Evolutionary conservation across 2,797 vertebrate genomes (phyloP), one percentile per base, ranked within the genome.

Genomic region (Prionace glauca): DNA sequence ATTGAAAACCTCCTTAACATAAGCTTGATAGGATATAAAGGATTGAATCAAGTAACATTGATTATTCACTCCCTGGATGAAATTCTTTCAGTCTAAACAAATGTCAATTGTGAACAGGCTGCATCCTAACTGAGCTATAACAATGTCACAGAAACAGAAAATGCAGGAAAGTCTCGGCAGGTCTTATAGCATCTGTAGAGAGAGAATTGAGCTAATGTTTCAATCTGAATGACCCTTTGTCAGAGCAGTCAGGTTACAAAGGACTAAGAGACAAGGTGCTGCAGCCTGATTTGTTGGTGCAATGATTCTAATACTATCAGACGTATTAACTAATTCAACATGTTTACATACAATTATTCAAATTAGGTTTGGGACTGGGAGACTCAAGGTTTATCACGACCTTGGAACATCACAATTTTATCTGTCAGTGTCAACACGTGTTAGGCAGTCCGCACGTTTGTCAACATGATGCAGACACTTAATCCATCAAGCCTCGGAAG

Each of bases 281-380:
- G 10, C 60, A 50, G 36, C 41, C 22, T 72, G 11, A 41, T 36
- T 20, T 94, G 69, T 72, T 94, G 32, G 69, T 72, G 14, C 26
- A 50, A 94, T 94, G 92, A 94, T 29, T 94, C 45, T 72, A 72
- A 71, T 72, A 22, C 92, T 26, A 72, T 74, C 67, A 72, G 92
- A 94, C 92, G 72, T 41, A 94, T 94, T 94, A 94, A 72, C 69
- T 94, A 94, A 94, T 71, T 74, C 92, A 71, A 94, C 92, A 94
- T 50, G n/a, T 50, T 50, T 94, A 41, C 92, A 94, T 74, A 41
- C 65, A 94, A 94, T 94, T 94, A 94, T 94, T 94, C 93, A 94
- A 94, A 94, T 94, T 74, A 94, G 93, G 45, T 16, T 74, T 94
- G 36, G 69, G 41, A 72, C 41, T 16, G 71, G 8, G 91, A 94